Base-by-base conservation (phyloP, 2,797 vertebrate genomes). In the Sylvia borin region DNA sequence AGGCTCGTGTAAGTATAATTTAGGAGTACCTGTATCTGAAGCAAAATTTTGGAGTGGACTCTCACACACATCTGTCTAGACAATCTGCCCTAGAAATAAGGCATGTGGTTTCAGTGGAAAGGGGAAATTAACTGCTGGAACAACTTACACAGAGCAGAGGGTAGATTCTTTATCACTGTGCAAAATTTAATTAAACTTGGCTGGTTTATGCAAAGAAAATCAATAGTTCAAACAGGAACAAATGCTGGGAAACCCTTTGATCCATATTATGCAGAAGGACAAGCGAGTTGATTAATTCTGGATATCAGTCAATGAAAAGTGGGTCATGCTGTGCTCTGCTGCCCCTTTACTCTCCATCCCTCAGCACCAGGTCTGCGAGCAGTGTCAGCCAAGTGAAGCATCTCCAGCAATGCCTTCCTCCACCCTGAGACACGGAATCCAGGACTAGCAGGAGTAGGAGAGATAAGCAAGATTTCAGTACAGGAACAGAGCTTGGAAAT, bases 131-230 rank as follows among this genome's bases (percentile, higher is more conserved):
- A 72, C 55, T 76, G 53, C 60, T 76, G 45, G n/a, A 88, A 71
- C 21, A 75, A 72, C 88, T 80, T 85, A 71, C 24, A 51, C 3
- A 13, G 48, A 93, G n/a, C 10, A 12, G 66, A 65, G 79, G 16
- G 38, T 45, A 86, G 47, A 65, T 84, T 72, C 73, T 72, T 94
- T 32, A 27, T 90, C 70, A 78, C 40, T 22, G 16, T 10, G 21
- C 31, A 38, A 29, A 75, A 70, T 78, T 90, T 78, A 95, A 92
- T 92, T 92, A 92, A 79, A 65, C 26, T 72, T 78, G 61, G 5
- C 43, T 62, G 27, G 15, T 90, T 92, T 84, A 88, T 62, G 64
- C 43, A 70, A 78, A 94, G 66, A 86, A 91, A 93, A 91, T 48
- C 47, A 72, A 43, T 68, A 88, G 48, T 62, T 84, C 80, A 79